Conservation (phyloP, 35 echinoderm and acorn worm species). For the Ptychodera flava region DNA sequence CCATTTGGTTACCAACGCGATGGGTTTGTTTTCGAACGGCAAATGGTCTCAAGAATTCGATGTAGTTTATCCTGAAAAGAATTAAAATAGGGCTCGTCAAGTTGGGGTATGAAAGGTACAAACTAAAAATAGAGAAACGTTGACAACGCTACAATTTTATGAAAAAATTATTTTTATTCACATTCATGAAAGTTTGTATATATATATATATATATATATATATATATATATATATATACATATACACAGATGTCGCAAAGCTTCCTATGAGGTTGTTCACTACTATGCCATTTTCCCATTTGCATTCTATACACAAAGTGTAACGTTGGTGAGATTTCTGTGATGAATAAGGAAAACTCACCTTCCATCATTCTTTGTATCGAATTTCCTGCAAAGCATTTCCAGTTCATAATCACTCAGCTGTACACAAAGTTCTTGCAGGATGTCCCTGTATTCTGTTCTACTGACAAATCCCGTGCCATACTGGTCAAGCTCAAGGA, state of each 20-base stretch:
- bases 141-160: no score
- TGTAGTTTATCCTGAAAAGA: constrained; percentile 61
- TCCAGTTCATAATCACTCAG: constrained; percentile 72
- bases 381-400: constrained; percentile 76
- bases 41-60: constrained; percentile 91
- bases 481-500: constrained; percentile 60
- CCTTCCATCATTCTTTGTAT: constrained; percentile 69
- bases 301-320: no score
- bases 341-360: neutral
- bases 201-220: no score
- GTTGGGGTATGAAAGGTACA: no score
- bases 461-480: constrained; percentile 75
- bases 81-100: neutral
- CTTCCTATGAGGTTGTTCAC: neutral
- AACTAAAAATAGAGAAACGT: no score
- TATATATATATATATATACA: no score
- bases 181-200: no score
- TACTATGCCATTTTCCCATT: no score
- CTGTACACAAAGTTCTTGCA: constrained; percentile 84
- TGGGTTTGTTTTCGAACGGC: constrained; percentile 74
- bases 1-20: constrained; percentile 85
- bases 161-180: no score
- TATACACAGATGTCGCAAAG: no score
- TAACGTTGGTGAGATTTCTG: neutral
- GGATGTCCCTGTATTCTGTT: constrained; percentile 71